Base-by-base conservation (phyloP, 2,888 invertebrate genomes). In the Nemurella pictetii region DNA sequence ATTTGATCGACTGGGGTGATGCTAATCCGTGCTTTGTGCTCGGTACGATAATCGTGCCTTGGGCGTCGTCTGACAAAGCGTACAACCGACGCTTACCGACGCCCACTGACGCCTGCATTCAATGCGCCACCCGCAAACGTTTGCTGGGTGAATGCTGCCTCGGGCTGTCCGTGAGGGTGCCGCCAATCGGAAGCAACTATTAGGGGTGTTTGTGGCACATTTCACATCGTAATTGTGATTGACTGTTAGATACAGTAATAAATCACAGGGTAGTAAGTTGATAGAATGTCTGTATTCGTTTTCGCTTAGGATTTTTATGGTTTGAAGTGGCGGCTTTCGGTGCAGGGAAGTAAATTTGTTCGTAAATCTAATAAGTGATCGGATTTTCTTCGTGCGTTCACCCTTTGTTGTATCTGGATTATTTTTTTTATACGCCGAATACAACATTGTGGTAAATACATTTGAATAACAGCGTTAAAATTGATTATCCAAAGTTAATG, bases 1-100 rank as follows among this genome's bases (percentile, higher is more conserved):
- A 26, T 75, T 26, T 27, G 9, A 28, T 75, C 27, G 28, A 75
- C 5, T n/a, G 26, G 75, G 75, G 75, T 26, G 27, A 28, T 27
- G 28, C 75, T 75, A 75, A 75, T 75, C 75, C 75, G 75, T 27
- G 75, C 75, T 27, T 75, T 75, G 75, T 75, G 75, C 26, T 9
- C 55, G 35, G n/a, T 12, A 55, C 75, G 75, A 75, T 75, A 15
- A 75, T 75, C 75, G 75, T 9, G 75, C 75, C 75, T 15, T 26
- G 75, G 75, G 75, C 26, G 75, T 75, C 28, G 75, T 26, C 75
- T 9, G 26, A 75, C 75, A 75, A 28, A 27, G 75, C 75, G 25
- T 1, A 75, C 20, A 20, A 25, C 73, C 73, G 73, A 73, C 73
- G 73, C 73, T 26, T 25, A 20, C 55, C 12, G 55, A 55, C 55